Percentiles rank a stretch among this genome's conserved stretches.
phyloP scores from a whole-genome alignment of 2,797 vertebrate species.

The Pelochelys cantorii region DNA sequence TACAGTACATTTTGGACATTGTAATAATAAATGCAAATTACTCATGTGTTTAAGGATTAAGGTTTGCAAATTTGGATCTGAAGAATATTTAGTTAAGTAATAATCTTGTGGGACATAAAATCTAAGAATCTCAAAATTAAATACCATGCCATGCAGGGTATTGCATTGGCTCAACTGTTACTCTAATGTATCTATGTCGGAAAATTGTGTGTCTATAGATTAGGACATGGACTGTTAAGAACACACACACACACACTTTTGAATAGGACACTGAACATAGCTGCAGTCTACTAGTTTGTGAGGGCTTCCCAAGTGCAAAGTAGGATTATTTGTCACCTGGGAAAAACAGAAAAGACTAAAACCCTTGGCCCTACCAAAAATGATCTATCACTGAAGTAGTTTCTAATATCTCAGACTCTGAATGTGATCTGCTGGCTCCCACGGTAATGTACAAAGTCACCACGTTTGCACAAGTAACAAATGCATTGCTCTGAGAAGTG shows the following conservation, averaged over 20 bases:
- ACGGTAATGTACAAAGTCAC: neutral
- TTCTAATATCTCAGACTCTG: neutral
- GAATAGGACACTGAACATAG: neutral
- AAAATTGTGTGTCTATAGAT: neutral
- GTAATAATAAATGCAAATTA: neutral
- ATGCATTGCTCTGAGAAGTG: neutral
- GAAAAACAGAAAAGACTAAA: neutral
- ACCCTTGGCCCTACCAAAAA: neutral
- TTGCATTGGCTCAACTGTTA: neutral
- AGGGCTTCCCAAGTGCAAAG: neutral
- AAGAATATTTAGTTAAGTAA: constrained; percentile 11
- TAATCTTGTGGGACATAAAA: neutral
- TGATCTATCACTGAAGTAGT: neutral
- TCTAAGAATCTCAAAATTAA: neutral
- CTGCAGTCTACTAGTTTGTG: neutral
- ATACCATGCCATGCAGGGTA: neutral
- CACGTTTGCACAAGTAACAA: neutral
- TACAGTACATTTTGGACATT: neutral
- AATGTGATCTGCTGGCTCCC: neutral
- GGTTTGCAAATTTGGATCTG: neutral
- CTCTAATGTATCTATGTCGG: neutral
- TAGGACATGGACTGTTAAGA: neutral
- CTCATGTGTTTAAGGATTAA: neutral
- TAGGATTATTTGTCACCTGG: neutral
- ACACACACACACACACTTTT: neutral